These are phyloP conservation scores for Caenorhabditis sinica DNA, from an alignment of 2,888 invertebrate species.

Conservation along the genomic window DNA sequence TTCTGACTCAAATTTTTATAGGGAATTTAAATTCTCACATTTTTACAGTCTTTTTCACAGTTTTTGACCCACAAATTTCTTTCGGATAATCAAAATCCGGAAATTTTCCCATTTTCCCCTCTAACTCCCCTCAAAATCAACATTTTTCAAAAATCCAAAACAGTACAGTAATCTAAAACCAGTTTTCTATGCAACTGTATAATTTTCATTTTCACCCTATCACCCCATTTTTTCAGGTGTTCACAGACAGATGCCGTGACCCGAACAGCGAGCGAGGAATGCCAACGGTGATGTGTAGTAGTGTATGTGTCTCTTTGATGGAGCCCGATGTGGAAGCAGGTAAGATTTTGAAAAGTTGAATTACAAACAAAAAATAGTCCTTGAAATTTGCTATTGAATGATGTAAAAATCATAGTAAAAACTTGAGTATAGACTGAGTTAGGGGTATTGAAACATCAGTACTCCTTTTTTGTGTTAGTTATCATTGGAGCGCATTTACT, in stretches of 20 bases:
- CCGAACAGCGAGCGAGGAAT: slow-evolving; percentile 78
- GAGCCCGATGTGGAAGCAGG: slow-evolving; percentile 83
- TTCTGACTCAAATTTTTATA: too few relatives aligned
- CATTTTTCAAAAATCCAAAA: too few relatives aligned
- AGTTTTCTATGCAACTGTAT: not conserved
- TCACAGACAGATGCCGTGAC: slow-evolving; percentile 82
- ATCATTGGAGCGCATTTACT: too few relatives aligned
- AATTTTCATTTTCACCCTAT: not conserved
- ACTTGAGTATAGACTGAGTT: too few relatives aligned
- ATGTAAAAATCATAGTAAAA: too few relatives aligned
- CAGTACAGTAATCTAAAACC: not conserved
- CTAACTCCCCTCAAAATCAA: not conserved
- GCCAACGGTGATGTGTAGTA: slow-evolving; percentile 78
- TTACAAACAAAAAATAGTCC: too few relatives aligned
- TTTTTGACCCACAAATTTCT: too few relatives aligned
- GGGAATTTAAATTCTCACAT: too few relatives aligned
- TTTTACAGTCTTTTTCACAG: too few relatives aligned
- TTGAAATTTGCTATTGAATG: not conserved
- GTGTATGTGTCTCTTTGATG: slow-evolving; percentile 78
- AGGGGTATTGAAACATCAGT: too few relatives aligned
- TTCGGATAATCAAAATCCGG: too few relatives aligned
- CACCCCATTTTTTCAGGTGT: slow-evolving; percentile 69
- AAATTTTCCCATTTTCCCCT: not conserved
- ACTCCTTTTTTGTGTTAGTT: too few relatives aligned
- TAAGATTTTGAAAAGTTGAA: slow-evolving; percentile 31